Evolutionary conservation across 2,888 invertebrate species (phyloP), one percentile per base, ranked within the genome.

Genomic region (Anticlea derivata): DNA sequence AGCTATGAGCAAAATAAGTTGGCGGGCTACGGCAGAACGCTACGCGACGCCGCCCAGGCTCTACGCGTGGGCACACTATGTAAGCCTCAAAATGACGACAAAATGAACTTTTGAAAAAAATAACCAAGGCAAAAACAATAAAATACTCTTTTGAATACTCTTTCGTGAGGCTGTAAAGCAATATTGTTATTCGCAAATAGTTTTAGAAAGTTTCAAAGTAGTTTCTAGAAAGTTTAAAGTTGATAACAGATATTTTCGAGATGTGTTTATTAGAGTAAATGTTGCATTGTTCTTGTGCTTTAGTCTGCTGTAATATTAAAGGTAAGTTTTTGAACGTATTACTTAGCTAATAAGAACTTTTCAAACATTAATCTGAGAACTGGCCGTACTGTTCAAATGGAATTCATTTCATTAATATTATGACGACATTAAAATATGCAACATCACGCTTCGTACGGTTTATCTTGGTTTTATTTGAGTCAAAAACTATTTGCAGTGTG

Each of bases 11-110:
- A 17, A 2, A 55, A 44, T 35, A 71, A 70, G 64, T 67, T 68
- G 70, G 74, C 73, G 75, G 73, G 70, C 73, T 73, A 63, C 75
- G 79, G 70, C 86, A 86, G 75, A 84, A 62, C 71, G 77, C 71
- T 68, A 64, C 79, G 82, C 77, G 80, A 74, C 70, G 66, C 68
- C 81, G 75, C 61, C 45, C 46, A 35, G 38, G 27, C 23, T 27
- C 50, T 40, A 60, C 61, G 61, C 48, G 52, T 30, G 57, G 46
- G 47, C 51, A 40, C 41, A 50, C 41, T 30, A 79, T 80, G 80
- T 68, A 67, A 73, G 38, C 67, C 66, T 33, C 61, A 58, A 49
- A 49, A 66, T 65, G 63, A 63, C 70, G 66, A 58, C 49, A 51
- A 61, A 50, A 62, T 58, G 43, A 66, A 68, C 65, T 68, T 63